A percentile compares a stretch with the other conserved stretches of the same genome.
Evolutionary conservation across 2,113 vertebrate species (phyloP).

Genomic region (Turdus rufiventris): DNA sequence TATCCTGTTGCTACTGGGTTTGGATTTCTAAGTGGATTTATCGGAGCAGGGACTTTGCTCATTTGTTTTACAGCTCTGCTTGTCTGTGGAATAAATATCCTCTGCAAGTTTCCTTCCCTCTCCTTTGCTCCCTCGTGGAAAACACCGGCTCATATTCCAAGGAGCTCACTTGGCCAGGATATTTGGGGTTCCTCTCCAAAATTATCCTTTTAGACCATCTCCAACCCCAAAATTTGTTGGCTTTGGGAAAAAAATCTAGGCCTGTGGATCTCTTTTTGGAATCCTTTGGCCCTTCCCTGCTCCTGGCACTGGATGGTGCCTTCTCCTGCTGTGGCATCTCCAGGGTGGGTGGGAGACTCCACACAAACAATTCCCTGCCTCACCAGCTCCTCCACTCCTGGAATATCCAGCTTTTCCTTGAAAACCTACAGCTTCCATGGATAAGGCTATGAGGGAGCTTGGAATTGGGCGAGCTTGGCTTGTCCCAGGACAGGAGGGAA

Average conservation of each 20-base stretch:
- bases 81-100: background rate
- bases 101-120: background rate
- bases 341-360: background rate
- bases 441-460: fast-evolving
- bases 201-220: fast-evolving
- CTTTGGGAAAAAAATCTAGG: background rate
- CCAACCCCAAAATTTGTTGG: fast-evolving
- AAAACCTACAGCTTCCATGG: background rate
- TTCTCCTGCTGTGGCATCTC: background rate
- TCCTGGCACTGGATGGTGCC: fast-evolving
- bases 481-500: background rate
- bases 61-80: slow-evolving; percentile 47
- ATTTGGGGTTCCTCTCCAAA: background rate
- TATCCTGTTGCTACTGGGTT: slow-evolving; percentile 29
- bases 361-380: background rate
- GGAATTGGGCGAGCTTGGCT: background rate
- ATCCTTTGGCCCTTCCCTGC: background rate
- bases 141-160: background rate
- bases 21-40: slow-evolving; percentile 59
- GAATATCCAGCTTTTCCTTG: background rate
- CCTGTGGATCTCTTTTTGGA: background rate
- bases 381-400: fast-evolving
- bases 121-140: background rate
- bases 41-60: slow-evolving; percentile 17
- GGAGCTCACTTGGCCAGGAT: fast-evolving